A percentile compares a stretch with the other conserved stretches of the same genome.
Conservation (phyloP, 2,888 invertebrate genomes). For the Lasius fuliginosus region DNA sequence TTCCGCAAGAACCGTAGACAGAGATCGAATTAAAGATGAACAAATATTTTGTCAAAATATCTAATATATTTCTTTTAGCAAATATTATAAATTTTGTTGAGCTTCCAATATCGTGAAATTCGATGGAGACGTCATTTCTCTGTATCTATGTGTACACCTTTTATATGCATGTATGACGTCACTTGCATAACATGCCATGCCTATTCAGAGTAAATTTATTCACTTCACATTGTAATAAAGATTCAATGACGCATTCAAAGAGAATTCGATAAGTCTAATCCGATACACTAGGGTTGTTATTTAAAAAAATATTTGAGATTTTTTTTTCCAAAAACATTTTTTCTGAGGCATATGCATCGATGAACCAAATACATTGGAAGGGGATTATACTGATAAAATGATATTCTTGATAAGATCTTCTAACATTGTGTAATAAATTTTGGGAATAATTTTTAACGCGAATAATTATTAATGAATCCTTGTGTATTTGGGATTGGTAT, state of each 20-base stretch:
- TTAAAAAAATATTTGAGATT: not conserved
- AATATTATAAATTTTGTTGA: not conserved
- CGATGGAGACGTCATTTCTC: not conserved
- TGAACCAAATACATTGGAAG: not conserved
- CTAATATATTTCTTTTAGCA: not conserved
- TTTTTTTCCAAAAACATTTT: not conserved
- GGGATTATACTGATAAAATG: not conserved
- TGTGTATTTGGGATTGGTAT: not conserved
- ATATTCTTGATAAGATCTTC: not conserved
- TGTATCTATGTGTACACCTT: not conserved
- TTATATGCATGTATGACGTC: slow-evolving; percentile 9
- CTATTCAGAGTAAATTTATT: slow-evolving; percentile 27
- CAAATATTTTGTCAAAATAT: not conserved
- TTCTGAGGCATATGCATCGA: not conserved
- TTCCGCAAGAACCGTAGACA: not conserved
- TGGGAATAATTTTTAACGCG: not conserved
- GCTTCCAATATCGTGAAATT: not conserved
- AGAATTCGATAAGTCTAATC: slow-evolving; percentile 16
- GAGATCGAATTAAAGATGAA: slow-evolving; percentile 6
- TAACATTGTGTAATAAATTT: not conserved
- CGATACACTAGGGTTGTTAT: not conserved
- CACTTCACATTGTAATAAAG: slow-evolving; percentile 13
- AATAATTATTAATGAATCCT: not conserved
- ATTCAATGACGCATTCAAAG: slow-evolving; percentile 16
- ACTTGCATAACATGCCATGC: slow-evolving; percentile 12